phyloP scores from a whole-genome alignment of 2,113 vertebrate species.

The Pedionomus torquatus region DNA sequence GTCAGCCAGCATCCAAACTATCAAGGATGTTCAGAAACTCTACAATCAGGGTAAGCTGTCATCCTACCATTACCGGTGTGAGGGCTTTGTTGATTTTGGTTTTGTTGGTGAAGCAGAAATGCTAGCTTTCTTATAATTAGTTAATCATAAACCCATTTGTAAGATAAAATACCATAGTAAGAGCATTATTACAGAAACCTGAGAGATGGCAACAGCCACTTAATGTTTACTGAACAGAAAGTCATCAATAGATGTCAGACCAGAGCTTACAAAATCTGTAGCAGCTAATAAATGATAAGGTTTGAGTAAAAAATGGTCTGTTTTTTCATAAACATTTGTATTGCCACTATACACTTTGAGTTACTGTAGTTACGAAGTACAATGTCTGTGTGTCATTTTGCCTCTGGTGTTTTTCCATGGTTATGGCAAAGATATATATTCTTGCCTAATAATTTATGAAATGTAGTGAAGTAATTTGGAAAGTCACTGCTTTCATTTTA shows the following conservation, averaged over 20 bases:
- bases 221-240: not conserved
- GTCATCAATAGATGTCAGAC: not conserved
- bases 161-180: not conserved
- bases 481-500: not conserved
- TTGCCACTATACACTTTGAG: not conserved
- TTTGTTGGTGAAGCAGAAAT: not conserved
- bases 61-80: not conserved
- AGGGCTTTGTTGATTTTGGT: not conserved
- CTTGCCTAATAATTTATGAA: slow-evolving; percentile 7
- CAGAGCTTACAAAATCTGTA: not conserved
- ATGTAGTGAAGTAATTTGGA: not conserved
- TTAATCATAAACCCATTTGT: slow-evolving; percentile 4
- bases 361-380: not conserved
- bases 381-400: not conserved
- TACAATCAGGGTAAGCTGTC: slow-evolving; percentile 82
- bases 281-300: not conserved
- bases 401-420: not conserved
- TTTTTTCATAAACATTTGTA: not conserved
- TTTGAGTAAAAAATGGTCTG: not conserved
- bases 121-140: not conserved
- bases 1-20: slow-evolving; percentile 79
- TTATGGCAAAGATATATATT: not conserved
- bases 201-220: not conserved
- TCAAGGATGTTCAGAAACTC: slow-evolving; percentile 85
- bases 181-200: not conserved